Evolutionary conservation across 1,140 invertebrate genomes (phyloP), one percentile per base, ranked within the genome.

Genomic region (Bursaphelenchus mucronatus): DNA sequence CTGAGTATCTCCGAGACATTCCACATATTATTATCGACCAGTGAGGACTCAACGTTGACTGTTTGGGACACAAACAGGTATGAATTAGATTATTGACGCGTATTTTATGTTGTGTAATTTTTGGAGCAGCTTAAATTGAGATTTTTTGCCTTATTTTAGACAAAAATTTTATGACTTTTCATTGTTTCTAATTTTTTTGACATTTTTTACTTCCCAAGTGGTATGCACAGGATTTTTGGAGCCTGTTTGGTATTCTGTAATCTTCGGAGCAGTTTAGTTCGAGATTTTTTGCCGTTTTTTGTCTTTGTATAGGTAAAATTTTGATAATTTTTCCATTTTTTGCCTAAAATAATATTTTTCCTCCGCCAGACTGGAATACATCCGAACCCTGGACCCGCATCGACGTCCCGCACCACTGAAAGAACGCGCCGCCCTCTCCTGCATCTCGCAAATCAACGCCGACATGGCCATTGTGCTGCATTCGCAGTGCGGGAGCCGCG

Each of bases 21-120:
- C 54, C 74, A 76, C 49, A 50, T 73, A 13, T 15, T 76, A 6
- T 41, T 73, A n/a, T 76, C 71, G 13, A 66, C 70, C 1, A 70
- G 69, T 55, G 39, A 45, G 8, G 74, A 76, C 63, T 55, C 43
- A 11, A 68, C 73, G 46, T 49, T 73, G 15, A 67, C 61, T 62
- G 10, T 76, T 13, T 73, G 71, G 71, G 71, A 73, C 45, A 49
- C 69, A 10, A 73, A 73, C 56, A 63, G 61, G 68, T 75, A 13
- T n/a, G 39, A 30, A 30, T 1, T 3, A 30, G 30, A 30, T 30
- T 30, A 5, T 30, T 30, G 30, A 5, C 1, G 30, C 30, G 1
- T 30, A 30, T 30, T 30, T 30, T 30, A 30, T 30, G 30, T 30
- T 30, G 30, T 30, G 30, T 30, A 3, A 30, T 30, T 30, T 30